Evolutionary conservation across 1,140 invertebrate genomes (phyloP).

Genomic region (Psilanteris sp.): DNA sequence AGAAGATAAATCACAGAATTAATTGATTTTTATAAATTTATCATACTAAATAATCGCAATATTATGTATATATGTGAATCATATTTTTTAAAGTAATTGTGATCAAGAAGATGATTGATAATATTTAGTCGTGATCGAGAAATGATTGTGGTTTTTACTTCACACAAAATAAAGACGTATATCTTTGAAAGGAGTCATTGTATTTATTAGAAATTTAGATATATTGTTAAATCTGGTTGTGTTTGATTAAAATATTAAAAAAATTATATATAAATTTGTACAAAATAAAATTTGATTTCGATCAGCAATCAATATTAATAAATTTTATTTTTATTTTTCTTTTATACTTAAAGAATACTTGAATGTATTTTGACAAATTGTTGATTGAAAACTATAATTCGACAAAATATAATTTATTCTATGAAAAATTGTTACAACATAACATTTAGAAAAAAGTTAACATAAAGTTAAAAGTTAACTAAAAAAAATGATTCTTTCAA

Average conservation of each 20-base stretch:
- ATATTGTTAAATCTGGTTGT: constrained; percentile 26
- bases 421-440: constrained; percentile 11
- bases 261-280: constrained; percentile 34
- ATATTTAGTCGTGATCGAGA: constrained; percentile 2
- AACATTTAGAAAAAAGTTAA: constrained; percentile 2
- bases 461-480: neutral
- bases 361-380: neutral
- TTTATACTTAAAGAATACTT: neutral
- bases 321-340: neutral
- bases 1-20: constrained; percentile 11
- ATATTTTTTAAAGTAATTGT: constrained; percentile 33
- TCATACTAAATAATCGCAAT: constrained; percentile 33
- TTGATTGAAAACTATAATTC: constrained; percentile 27
- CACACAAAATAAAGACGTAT: constrained; percentile 9
- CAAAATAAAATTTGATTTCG: constrained; percentile 40
- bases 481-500: constrained; percentile 42
- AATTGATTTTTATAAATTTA: constrained; percentile 23
- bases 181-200: constrained; percentile 49
- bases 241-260: constrained; percentile 32
- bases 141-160: constrained; percentile 19
- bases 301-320: constrained; percentile 12
- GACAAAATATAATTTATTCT: constrained; percentile 3
- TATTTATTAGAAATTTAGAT: constrained; percentile 51
- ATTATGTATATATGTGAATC: constrained; percentile 41
- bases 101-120: constrained; percentile 7